Base-by-base conservation (phyloP, 2,888 invertebrate genomes). In the Alcis repandata region DNA sequence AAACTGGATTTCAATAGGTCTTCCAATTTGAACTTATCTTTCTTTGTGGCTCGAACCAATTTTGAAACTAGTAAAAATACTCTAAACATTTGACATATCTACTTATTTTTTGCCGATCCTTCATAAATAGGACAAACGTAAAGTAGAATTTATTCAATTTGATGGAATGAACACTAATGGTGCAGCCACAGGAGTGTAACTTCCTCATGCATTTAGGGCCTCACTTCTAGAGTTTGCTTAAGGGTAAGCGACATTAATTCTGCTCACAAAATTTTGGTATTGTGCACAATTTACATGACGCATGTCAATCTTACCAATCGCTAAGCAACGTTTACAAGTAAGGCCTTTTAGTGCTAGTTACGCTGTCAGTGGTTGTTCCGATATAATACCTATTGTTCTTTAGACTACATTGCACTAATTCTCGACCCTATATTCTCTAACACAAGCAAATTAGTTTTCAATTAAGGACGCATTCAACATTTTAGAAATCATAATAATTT, bases 21-120 rank as follows among this genome's bases (percentile, higher is more conserved):
- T 40, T 40, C n/a, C 22, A n/a, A 53, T 22, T 41, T 67, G 62
- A 32, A 38, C n/a, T 60, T 36, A 20, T 63, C 58, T 61, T 69
- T 63, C 58, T 63, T 73, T 74, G 74, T 79, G 72, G 74, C 69
- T 76, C 66, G 67, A 75, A 73, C 71, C 71, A 40, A 59, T 66
- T 63, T 69, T 67, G 22, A 33, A 32, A 59, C 38, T 33, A 62
- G 43, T 54, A 20, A 56, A 33, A 33, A 48, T 56, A 60, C 49
- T 56, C 32, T 22, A 53, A 40, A 27, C 40, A 40, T 53, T 53
- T 53, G 0, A 15, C n/a, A 2, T 41, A 27, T 27, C 2, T 27
- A 53, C 9, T n/a, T 40, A 22, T 40, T 38, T 38, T 2, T 51
- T 33, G 6, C 33, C 13, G 20, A 51, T 36, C 19, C 20, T 19